These are phyloP conservation scores for Sterrhoptilus dennistouni DNA, from an alignment of 2,113 vertebrate genomes.

Conservation along the genomic window DNA sequence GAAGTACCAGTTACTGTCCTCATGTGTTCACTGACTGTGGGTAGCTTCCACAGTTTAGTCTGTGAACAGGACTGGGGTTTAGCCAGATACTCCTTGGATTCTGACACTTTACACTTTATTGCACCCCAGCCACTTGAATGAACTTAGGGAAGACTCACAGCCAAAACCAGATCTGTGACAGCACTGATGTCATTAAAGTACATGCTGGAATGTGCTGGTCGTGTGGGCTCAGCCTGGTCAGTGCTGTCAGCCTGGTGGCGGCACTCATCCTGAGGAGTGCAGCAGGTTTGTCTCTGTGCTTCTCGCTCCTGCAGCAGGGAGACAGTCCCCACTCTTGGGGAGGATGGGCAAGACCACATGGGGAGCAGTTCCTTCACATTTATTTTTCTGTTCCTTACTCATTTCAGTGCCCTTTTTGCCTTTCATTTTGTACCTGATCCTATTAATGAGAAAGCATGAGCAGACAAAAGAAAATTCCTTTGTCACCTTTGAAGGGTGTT, in stretches of 20 bases:
- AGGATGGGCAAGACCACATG: too few species aligned
- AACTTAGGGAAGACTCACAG: not conserved
- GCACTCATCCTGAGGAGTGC: accelerated
- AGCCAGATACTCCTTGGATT: not conserved
- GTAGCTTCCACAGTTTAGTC: not conserved
- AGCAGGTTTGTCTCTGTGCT: not conserved
- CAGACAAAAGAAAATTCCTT: not conserved
- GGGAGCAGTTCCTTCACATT: not conserved
- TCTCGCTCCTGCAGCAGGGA: not conserved
- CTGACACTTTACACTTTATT: not conserved
- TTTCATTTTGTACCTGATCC: not conserved
- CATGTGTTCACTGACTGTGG: not conserved
- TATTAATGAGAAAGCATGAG: not conserved
- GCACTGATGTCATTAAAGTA: not conserved
- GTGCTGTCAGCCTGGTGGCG: not conserved
- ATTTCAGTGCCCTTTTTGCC: not conserved
- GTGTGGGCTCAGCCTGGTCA: not conserved
- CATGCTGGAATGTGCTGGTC: not conserved
- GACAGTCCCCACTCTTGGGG: not conserved
- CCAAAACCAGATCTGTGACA: not conserved
- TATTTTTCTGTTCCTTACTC: not conserved
- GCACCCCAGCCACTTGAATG: not conserved
- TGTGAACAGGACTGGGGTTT: not conserved
- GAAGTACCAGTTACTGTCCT: not conserved
- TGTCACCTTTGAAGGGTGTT: not conserved